A percentile compares a stretch with the other conserved stretches of the same genome.
Conservation (phyloP, 2,797 vertebrate species). For the Typhlichthys eigenmanni region DNA sequence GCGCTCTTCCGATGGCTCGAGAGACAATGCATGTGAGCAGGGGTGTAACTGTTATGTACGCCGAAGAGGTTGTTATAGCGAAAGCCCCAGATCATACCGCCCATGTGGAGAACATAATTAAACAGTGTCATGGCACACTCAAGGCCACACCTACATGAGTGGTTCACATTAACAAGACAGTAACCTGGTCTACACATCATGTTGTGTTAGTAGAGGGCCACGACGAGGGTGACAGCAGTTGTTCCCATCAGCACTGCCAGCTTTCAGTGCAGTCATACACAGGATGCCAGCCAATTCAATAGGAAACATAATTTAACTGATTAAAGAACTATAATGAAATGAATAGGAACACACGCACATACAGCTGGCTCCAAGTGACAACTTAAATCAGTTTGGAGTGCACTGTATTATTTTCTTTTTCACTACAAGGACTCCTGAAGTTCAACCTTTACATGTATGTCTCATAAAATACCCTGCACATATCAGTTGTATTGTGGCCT, state of each 20-base stretch:
- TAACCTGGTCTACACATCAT: slow-evolving; percentile 20
- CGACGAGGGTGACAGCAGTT: too few relatives aligned
- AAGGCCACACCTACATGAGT: slow-evolving; percentile 56
- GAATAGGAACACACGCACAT: too few relatives aligned
- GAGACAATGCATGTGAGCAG: slow-evolving; percentile 42
- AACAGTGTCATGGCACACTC: slow-evolving; percentile 37
- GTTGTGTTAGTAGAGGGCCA: too few relatives aligned
- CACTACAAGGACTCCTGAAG: neutral
- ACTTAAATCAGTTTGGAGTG: neutral
- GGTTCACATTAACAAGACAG: slow-evolving; percentile 37
- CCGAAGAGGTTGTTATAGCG: slow-evolving; percentile 22
- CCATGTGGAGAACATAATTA: slow-evolving; percentile 42
- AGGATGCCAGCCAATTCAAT: too few relatives aligned
- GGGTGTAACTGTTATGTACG: slow-evolving; percentile 12
- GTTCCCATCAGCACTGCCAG: too few relatives aligned
- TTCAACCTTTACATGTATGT: neutral
- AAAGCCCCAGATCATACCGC: slow-evolving; percentile 30
- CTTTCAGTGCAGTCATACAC: too few relatives aligned
- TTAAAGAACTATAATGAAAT: too few relatives aligned
- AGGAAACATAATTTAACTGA: too few relatives aligned
- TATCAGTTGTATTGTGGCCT: neutral
- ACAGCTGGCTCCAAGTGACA: too few relatives aligned
- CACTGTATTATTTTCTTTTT: neutral
- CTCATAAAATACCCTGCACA: neutral
- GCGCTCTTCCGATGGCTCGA: slow-evolving; percentile 17